These are phyloP conservation scores for Neolamprologus cancellatus DNA, from an alignment of 2,113 vertebrate species.

Conservation along the genomic window DNA sequence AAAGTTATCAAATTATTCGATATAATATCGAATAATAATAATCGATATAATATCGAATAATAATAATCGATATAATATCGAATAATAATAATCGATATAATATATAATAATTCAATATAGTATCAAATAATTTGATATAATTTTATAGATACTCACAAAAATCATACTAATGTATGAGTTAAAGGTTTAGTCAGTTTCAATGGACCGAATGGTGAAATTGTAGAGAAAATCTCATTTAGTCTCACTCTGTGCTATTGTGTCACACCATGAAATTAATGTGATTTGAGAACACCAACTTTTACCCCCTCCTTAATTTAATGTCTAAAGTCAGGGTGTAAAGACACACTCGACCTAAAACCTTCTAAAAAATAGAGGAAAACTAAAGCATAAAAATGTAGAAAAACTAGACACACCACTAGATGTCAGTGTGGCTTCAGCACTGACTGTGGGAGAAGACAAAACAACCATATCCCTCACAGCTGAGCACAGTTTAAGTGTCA, in stretches of 20 bases:
- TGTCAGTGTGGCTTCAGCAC: not conserved
- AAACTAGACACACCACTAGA: constrained; percentile 1
- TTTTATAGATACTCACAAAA: not conserved
- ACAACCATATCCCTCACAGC: not conserved
- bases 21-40: too few species aligned
- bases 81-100: too few species aligned
- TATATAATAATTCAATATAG: too few species aligned
- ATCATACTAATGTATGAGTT: not conserved
- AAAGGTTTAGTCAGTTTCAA: not conserved
- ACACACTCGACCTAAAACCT: not conserved
- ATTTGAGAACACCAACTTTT: not conserved
- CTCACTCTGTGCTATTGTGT: not conserved
- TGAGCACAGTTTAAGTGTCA: not conserved
- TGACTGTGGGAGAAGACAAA: not conserved
- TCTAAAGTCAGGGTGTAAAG: not conserved
- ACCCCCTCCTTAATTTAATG: not conserved
- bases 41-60: too few species aligned
- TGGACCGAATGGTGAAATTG: not conserved
- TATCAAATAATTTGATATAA: not conserved
- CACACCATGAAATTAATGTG: not conserved
- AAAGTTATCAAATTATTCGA: too few species aligned
- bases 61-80: too few species aligned
- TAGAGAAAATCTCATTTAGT: not conserved
- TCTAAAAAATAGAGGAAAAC: not conserved
- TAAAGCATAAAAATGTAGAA: not conserved